Evolutionary conservation across 2,113 vertebrate genomes (phyloP).

Genomic region (Tapirus terrestris): DNA sequence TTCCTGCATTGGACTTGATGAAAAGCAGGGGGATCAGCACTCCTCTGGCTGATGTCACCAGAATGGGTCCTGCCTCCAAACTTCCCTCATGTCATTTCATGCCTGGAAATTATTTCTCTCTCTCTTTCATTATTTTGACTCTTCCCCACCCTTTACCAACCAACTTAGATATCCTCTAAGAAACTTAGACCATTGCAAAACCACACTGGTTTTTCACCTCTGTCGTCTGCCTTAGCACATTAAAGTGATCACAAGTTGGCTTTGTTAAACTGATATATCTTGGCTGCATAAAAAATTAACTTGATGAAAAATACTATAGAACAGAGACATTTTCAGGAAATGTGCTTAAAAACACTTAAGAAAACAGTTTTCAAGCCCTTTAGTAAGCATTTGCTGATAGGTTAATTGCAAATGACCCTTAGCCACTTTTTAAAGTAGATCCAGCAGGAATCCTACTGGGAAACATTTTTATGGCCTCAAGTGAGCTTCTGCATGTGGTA

Average conservation of each 20-base stretch:
- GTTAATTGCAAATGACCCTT: not conserved
- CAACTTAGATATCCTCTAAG: not conserved
- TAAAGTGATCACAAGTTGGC: constrained; percentile 4
- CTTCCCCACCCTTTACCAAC: not conserved
- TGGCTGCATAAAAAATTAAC: not conserved
- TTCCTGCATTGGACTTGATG: not conserved
- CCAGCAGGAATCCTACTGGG: not conserved
- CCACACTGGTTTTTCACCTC: not conserved
- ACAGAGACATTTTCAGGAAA: not conserved
- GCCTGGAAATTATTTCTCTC: not conserved
- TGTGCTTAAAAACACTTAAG: not conserved
- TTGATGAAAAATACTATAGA: not conserved
- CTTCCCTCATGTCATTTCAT: not conserved
- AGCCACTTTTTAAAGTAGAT: not conserved
- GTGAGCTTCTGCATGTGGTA: not conserved
- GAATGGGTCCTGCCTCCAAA: not conserved
- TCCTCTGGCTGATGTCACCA: not conserved
- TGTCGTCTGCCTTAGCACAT: not conserved
- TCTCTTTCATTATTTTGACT: constrained; percentile 17
- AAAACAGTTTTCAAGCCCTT: not conserved
- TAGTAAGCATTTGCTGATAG: not conserved
- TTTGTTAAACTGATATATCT: constrained; percentile 40
- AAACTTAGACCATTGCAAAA: not conserved
- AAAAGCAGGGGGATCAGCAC: not conserved
- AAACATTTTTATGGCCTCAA: not conserved